A percentile compares a stretch with the other conserved stretches of the same genome.
Conservation (phyloP, 2,888 invertebrate species). For the Graphium colonna region DNA sequence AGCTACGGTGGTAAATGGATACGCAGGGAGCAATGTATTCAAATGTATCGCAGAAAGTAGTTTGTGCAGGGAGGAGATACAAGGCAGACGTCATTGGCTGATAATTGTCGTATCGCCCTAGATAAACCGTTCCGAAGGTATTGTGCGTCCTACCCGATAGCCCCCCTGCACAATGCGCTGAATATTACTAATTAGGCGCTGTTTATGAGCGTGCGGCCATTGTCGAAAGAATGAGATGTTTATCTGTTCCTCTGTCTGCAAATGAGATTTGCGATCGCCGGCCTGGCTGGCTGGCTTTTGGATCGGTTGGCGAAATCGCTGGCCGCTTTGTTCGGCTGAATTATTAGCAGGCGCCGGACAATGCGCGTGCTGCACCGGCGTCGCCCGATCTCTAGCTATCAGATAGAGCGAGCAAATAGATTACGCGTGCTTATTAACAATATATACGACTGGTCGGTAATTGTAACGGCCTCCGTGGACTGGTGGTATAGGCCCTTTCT, state of each 20-base stretch:
- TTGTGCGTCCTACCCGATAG: slow-evolving; percentile 71
- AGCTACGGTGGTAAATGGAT: slow-evolving; percentile 22
- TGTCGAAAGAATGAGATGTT: slow-evolving; percentile 78
- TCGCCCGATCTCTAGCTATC: slow-evolving; percentile 39
- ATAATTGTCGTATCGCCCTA: slow-evolving; percentile 79
- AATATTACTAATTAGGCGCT: slow-evolving; percentile 79
- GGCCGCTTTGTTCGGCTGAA: slow-evolving; percentile 72
- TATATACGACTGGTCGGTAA: no score
- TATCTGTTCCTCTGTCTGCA: slow-evolving; percentile 74
- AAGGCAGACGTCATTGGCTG: slow-evolving; percentile 55
- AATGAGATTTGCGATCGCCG: slow-evolving; percentile 76
- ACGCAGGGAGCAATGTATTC: slow-evolving; percentile 13
- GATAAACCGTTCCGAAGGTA: slow-evolving; percentile 73
- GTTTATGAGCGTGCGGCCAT: slow-evolving; percentile 75
- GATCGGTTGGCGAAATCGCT: slow-evolving; percentile 69
- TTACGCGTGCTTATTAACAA: background rate
- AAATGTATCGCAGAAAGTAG: background rate
- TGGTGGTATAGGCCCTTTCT: no score
- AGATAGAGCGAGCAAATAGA: slow-evolving; percentile 38
- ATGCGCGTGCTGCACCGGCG: slow-evolving; percentile 19
- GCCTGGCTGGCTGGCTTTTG: no score
- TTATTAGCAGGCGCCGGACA: slow-evolving; percentile 40
- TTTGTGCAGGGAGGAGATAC: slow-evolving; percentile 29
- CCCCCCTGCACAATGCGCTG: slow-evolving; percentile 73
- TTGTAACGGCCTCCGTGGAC: no score